These are phyloP conservation scores for Caenorhabditis sp. DNA, from an alignment of 2,888 invertebrate species.

Conservation along the genomic window DNA sequence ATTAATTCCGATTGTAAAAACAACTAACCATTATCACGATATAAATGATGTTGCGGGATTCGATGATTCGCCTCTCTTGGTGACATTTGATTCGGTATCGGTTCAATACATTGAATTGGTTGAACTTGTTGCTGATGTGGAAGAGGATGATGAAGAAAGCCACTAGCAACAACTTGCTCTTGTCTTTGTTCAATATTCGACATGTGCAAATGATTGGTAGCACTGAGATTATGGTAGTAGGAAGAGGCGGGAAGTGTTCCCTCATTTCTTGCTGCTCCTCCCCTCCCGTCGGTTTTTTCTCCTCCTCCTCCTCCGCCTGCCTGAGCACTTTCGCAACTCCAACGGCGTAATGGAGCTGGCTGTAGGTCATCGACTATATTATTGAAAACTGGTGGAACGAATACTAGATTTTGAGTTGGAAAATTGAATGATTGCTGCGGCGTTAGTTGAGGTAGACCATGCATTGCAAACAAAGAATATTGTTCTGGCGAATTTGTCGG, in stretches of 20 bases:
- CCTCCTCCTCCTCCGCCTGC: background rate
- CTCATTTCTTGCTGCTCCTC: constrained; percentile 1
- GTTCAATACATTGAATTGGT: background rate
- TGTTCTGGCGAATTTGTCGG: too few species aligned
- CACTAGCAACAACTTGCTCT: background rate
- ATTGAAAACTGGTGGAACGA: background rate
- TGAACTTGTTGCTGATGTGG: constrained; percentile 2
- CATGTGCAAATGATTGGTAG: constrained; percentile 32
- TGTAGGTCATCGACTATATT: background rate
- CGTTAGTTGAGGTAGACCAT: too few species aligned
- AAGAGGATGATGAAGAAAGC: constrained; percentile 7
- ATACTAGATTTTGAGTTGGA: background rate
- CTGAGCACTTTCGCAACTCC: constrained; percentile 24
- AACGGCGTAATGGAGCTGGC: constrained; percentile 9
- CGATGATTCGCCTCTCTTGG: too few species aligned
- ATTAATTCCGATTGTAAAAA: too few species aligned
- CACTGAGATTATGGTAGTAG: constrained; percentile 35
- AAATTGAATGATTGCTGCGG: background rate
- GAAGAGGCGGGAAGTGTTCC: constrained; percentile 19
- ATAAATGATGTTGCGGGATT: background rate
- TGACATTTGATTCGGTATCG: background rate
- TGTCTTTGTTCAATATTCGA: constrained; percentile 8
- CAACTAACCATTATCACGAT: background rate
- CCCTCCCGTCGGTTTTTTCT: background rate
- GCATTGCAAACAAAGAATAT: too few species aligned